Base-by-base conservation (phyloP, 2,113 vertebrate species). In the Phylloscopus whistleri region DNA sequence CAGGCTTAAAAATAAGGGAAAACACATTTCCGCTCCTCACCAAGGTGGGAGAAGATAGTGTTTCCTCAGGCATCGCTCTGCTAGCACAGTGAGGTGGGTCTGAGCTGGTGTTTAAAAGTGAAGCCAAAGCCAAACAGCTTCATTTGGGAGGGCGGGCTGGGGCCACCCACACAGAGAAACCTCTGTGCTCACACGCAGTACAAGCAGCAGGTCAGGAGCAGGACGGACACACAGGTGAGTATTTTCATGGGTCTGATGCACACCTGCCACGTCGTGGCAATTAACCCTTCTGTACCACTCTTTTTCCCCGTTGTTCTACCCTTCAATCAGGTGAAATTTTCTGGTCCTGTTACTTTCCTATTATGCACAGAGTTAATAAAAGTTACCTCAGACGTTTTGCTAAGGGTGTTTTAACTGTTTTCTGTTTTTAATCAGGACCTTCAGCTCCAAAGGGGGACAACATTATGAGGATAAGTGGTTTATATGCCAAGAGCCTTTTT, bases 251-350 rank as follows among this genome's bases (percentile, higher is more conserved):
- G 21, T 67, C 23, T 27, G 18, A 53, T n/a, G 33, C 21, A 60
- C 37, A 46, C 17, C 58, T 83, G 81, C 7, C 64, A 28, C 30
- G 4, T 20, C 0, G 0, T 68, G 35, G 49, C 68, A 43, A 41
- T 70, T 84, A 53, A 37, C 22, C 7, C 43, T 89, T 94, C 52
- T 18, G 14, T 60, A 51, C 60, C 79, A 43, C 41, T 72, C 58
- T 66, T 59, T 62, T 59, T 10, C 53, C 22, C 18, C 22, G 4
- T 94, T 97, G 88, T 96, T 95, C 93, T 84, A 41, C 35, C 44
- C 70, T 95, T 89, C 24, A 15, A 95, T 93, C 55, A 52, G 55
- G 55, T 87, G 78, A 95, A 95, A 96, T 86, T 94, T 97, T 72
- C 69, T 73, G 64, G 62, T 49, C 86, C 55, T 94, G 72, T 58